Conservation (phyloP, 2,113 vertebrate genomes). For the Tetraodon nigroviridis region DNA sequence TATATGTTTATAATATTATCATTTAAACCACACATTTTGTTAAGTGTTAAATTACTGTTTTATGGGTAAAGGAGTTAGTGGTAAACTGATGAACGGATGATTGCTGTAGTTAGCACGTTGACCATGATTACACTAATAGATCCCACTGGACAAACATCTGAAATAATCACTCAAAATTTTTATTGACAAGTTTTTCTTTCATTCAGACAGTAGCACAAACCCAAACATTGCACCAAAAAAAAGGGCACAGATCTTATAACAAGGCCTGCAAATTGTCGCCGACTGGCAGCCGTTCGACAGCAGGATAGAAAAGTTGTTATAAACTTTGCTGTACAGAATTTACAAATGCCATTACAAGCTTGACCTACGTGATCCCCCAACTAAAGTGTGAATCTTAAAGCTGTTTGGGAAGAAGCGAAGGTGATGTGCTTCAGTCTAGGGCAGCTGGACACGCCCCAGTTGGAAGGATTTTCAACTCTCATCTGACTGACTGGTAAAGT, state of each 20-base stretch:
- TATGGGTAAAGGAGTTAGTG: too few relatives aligned
- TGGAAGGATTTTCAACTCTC: too few relatives aligned
- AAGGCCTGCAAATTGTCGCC: conserved; percentile 77
- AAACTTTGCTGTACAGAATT: conserved; percentile 97
- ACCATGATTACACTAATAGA: neutral
- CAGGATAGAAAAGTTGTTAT: conserved; percentile 93
- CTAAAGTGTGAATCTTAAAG: too few relatives aligned
- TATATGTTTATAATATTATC: neutral
- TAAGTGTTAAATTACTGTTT: too few relatives aligned
- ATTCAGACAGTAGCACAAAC: conserved; percentile 84
- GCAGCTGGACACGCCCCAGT: too few relatives aligned
- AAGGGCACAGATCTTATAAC: conserved; percentile 81
- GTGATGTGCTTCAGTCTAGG: too few relatives aligned
- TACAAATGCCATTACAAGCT: conserved; percentile 77
- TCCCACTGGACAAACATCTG: conserved; percentile 1
- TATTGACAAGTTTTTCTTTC: conserved; percentile 84
- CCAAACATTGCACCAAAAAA: conserved; percentile 88
- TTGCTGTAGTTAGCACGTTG: neutral
- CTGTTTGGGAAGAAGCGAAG: too few relatives aligned
- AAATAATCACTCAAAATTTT: conserved; percentile 73
- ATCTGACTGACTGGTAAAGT: too few relatives aligned
- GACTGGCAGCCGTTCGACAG: conserved; percentile 84
- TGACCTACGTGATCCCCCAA: conserved; percentile 13
- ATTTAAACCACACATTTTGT: neutral
- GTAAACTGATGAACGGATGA: neutral